These are phyloP conservation scores for Crossocerus cetratus DNA, from an alignment of 2,888 invertebrate genomes.

Conservation along the genomic window DNA sequence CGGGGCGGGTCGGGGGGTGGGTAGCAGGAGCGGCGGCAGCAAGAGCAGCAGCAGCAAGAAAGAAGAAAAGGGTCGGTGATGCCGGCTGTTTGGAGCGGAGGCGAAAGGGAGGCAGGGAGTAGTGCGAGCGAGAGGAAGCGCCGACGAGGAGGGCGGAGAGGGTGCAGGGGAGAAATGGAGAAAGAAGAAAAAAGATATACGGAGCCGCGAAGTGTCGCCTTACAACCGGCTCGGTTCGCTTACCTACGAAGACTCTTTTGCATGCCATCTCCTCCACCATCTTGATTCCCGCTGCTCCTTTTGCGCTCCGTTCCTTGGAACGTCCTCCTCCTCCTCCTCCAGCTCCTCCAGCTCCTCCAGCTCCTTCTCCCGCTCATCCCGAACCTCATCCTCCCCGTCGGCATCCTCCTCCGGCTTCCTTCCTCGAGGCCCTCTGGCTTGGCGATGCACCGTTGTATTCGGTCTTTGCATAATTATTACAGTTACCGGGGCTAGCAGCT, in stretches of 20 bases:
- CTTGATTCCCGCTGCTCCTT: slow-evolving; percentile 69
- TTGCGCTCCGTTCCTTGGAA: slow-evolving; percentile 65
- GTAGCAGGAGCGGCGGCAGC: background rate
- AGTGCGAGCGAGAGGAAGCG: slow-evolving; percentile 50
- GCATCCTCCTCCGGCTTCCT: slow-evolving; percentile 40
- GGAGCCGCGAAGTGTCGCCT: slow-evolving; percentile 75
- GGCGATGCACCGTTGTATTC: slow-evolving; percentile 69
- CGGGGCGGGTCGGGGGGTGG: background rate
- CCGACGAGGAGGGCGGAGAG: slow-evolving; percentile 48
- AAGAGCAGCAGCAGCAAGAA: slow-evolving; percentile 21
- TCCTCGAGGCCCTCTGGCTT: slow-evolving; percentile 20
- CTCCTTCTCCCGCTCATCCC: slow-evolving; percentile 57
- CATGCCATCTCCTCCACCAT: slow-evolving; percentile 77
- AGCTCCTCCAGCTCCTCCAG: slow-evolving; percentile 55
- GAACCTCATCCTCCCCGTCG: slow-evolving; percentile 56
- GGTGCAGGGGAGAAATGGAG: slow-evolving; percentile 51
- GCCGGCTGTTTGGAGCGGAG: slow-evolving; percentile 29
- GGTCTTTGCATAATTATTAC: slow-evolving; percentile 75
- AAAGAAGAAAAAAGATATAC: slow-evolving; percentile 65
- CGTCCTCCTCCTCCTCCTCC: slow-evolving; percentile 55
- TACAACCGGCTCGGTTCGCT: slow-evolving; percentile 76
- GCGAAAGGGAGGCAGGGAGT: slow-evolving; percentile 20
- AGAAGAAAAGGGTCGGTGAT: slow-evolving; percentile 29
- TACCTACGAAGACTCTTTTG: slow-evolving; percentile 75
- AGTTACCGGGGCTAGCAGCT: slow-evolving; percentile 67